phyloP scores from a whole-genome alignment of 2,888 invertebrate species.

The Macrophya alboannulata region DNA sequence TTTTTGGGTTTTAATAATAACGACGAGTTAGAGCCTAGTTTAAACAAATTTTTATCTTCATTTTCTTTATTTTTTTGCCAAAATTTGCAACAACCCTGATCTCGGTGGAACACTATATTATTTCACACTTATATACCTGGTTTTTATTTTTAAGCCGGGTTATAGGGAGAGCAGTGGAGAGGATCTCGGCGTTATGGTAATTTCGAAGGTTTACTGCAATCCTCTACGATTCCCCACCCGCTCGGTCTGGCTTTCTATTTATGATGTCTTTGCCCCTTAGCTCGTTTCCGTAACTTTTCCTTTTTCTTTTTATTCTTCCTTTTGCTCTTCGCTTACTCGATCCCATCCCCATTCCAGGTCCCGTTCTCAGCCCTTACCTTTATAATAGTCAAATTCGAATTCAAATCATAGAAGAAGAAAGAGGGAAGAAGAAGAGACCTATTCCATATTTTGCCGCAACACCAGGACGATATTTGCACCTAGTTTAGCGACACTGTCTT shows the following conservation, averaged over 20 bases:
- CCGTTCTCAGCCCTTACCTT: neutral
- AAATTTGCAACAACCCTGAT: neutral
- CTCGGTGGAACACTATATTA: neutral
- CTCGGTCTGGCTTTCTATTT: conserved; percentile 56
- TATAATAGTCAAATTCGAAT: conserved; percentile 12
- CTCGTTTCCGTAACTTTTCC: conserved; percentile 4
- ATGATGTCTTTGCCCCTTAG: conserved; percentile 56
- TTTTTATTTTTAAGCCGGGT: conserved; percentile 68
- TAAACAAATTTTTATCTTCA: neutral
- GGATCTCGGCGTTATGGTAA: conserved; percentile 67
- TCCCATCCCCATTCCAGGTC: neutral
- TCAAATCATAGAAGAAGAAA: neutral
- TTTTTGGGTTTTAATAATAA: neutral
- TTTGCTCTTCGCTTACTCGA: conserved; percentile 5
- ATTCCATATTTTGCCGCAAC: neutral
- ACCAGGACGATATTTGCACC: neutral
- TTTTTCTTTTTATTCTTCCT: conserved; percentile 29
- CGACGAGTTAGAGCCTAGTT: too few relatives aligned
- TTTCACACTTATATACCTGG: conserved; percentile 50
- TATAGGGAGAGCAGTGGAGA: conserved; percentile 48
- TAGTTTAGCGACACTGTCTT: neutral
- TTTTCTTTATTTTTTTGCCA: neutral
- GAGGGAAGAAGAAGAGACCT: neutral
- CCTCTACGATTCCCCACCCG: conserved; percentile 27
- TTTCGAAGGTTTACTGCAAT: conserved; percentile 59